These are phyloP conservation scores for Pygocentrus nattereri DNA, from an alignment of 2,797 vertebrate species.

Conservation along the genomic window DNA sequence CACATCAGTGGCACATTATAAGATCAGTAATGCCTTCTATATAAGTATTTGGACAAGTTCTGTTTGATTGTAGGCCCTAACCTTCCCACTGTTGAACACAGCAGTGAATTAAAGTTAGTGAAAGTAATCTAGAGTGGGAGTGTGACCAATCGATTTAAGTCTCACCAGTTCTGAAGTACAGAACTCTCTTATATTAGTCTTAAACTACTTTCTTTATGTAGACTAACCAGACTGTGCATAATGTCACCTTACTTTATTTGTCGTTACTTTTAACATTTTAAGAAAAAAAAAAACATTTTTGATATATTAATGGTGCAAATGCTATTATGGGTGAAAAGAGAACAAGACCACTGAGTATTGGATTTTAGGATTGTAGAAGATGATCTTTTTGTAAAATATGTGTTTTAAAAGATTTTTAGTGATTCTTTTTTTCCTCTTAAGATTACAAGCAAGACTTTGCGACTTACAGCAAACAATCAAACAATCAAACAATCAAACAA, in stretches of 20 bases:
- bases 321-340: conserved; percentile 9
- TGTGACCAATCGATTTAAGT: neutral
- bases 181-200: conserved; percentile 62
- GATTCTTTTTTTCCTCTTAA: neutral
- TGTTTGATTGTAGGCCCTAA: neutral
- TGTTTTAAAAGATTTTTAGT: neutral
- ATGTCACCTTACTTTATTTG: conserved; percentile 19
- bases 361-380: neutral
- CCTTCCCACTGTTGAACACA: neutral
- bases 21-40: neutral
- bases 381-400: neutral
- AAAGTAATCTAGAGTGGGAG: neutral
- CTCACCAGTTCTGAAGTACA: conserved; percentile 44
- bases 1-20: neutral
- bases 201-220: conserved; percentile 63
- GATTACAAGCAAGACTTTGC: neutral
- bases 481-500: no score
- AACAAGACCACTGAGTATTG: conserved; percentile 4
- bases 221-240: conserved; percentile 25
- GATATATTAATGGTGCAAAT: neutral
- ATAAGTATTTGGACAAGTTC: neutral
- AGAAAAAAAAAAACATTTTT: neutral
- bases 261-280: conserved; percentile 11
- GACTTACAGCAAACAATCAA: neutral
- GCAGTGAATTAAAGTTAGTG: neutral